A percentile compares a stretch with the other conserved stretches of the same genome.
Evolutionary conservation across 2,113 vertebrate genomes (phyloP).

Genomic region (Dolichallabes microphthalmus): DNA sequence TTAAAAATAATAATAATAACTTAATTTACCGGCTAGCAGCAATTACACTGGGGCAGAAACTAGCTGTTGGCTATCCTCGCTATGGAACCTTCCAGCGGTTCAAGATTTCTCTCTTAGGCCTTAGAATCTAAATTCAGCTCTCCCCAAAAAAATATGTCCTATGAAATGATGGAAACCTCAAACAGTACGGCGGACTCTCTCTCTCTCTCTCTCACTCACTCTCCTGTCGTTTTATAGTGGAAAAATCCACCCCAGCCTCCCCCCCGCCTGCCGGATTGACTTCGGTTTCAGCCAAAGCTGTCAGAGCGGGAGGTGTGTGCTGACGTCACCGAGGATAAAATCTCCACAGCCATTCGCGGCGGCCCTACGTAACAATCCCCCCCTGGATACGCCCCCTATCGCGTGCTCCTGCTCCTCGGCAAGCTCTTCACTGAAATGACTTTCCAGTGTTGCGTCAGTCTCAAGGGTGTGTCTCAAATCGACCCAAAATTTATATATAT

Average conservation of each 20-base stretch:
- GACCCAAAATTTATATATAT: not conserved
- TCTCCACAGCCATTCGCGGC: not conserved
- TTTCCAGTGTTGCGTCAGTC: conserved; percentile 29
- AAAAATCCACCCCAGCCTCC: conserved; percentile 18
- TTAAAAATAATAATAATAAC: too few species aligned
- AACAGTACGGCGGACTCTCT: not conserved
- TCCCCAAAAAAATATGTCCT: too few species aligned
- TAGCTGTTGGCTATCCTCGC: not conserved
- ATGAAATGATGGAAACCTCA: not conserved
- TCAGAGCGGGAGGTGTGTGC: conserved; percentile 23
- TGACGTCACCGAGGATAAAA: not conserved
- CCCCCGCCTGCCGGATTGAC: not conserved
- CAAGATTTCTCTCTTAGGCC: not conserved
- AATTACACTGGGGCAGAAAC: not conserved
- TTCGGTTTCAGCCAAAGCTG: not conserved
- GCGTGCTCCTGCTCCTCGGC: not conserved
- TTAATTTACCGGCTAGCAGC: too few species aligned
- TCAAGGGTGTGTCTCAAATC: not conserved
- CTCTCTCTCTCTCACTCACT: too few species aligned
- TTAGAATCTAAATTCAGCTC: not conserved
- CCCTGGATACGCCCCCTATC: not conserved
- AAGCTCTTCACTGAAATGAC: not conserved
- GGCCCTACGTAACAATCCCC: not conserved
- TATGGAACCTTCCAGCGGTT: not conserved
- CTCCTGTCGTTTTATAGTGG: conserved; percentile 10